A percentile compares a stretch with the other conserved stretches of the same genome.
Evolutionary conservation across 1,140 invertebrate genomes (phyloP).

Genomic region (Chironomus tepperi): DNA sequence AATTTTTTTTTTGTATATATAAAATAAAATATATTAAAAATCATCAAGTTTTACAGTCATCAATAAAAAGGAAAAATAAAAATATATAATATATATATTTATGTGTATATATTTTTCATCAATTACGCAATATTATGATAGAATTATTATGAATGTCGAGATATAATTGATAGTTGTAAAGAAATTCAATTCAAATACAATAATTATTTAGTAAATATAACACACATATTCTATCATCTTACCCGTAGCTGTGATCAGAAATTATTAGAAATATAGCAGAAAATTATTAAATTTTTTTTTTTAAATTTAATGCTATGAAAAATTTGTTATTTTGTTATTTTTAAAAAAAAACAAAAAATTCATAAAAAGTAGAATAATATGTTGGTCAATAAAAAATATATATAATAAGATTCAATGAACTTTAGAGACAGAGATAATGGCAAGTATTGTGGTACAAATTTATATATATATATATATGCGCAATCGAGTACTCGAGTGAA

Average conservation of each 20-base stretch:
- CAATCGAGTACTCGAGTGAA: too few relatives aligned
- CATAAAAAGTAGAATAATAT: not conserved
- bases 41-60: too few relatives aligned
- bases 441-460: too few relatives aligned
- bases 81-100: too few relatives aligned
- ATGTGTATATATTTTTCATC: not conserved
- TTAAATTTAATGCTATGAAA: not conserved
- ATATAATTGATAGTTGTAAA: not conserved
- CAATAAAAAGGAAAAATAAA: too few relatives aligned
- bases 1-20: too few relatives aligned
- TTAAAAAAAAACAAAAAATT: not conserved
- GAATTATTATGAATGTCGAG: not conserved
- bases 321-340: not conserved
- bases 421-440: not conserved
- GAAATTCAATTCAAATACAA: not conserved
- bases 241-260: not conserved
- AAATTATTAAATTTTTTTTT: not conserved
- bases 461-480: too few relatives aligned
- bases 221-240: conserved; percentile 13
- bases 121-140: not conserved
- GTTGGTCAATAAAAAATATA: not conserved
- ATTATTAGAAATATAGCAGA: not conserved
- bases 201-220: not conserved
- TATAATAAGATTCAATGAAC: not conserved
- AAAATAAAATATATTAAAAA: too few relatives aligned